A percentile compares a stretch with the other conserved stretches of the same genome.
Evolutionary conservation across 2,888 invertebrate genomes (phyloP).

Genomic region (Epirrhoe alternata): DNA sequence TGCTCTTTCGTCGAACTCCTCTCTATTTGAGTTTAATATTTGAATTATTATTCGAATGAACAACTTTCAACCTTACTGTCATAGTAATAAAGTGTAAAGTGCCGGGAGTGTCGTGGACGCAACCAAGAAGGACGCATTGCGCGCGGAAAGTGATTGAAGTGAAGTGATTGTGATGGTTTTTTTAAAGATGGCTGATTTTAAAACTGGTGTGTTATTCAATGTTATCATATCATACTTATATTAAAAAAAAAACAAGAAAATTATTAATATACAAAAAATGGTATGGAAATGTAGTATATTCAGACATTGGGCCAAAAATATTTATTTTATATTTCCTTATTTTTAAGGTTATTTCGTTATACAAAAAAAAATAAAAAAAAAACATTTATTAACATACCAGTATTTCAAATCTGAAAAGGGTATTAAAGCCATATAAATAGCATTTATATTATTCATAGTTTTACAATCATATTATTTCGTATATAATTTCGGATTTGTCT

Average conservation of each 20-base stretch:
- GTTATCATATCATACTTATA: constrained; percentile 1
- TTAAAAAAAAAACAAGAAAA: background rate
- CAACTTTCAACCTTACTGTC: constrained; percentile 21
- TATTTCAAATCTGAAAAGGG: constrained; percentile 20
- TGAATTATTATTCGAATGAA: too few species aligned
- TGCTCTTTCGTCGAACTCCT: background rate
- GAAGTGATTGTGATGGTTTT: constrained; percentile 40
- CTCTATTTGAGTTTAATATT: background rate
- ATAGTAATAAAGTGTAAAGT: constrained; percentile 31
- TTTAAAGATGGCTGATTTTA: constrained; percentile 35
- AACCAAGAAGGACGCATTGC: constrained; percentile 34
- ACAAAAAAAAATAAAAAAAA: background rate
- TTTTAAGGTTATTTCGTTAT: too few species aligned
- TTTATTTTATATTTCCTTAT: background rate
- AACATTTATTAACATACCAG: constrained; percentile 8
- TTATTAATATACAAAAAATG: too few species aligned
- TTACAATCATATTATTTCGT: constrained; percentile 36
- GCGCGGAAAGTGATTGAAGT: constrained; percentile 30
- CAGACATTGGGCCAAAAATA: background rate
- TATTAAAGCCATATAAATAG: constrained; percentile 43
- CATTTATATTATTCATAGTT: constrained; percentile 46
- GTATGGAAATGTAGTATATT: too few species aligned
- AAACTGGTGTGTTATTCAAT: constrained; percentile 12
- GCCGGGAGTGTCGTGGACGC: constrained; percentile 43
- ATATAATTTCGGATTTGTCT: constrained; percentile 59